These are phyloP conservation scores for Lepidocyrtinus sp. DNA, from an alignment of 2,888 invertebrate genomes.

Conservation along the genomic window DNA sequence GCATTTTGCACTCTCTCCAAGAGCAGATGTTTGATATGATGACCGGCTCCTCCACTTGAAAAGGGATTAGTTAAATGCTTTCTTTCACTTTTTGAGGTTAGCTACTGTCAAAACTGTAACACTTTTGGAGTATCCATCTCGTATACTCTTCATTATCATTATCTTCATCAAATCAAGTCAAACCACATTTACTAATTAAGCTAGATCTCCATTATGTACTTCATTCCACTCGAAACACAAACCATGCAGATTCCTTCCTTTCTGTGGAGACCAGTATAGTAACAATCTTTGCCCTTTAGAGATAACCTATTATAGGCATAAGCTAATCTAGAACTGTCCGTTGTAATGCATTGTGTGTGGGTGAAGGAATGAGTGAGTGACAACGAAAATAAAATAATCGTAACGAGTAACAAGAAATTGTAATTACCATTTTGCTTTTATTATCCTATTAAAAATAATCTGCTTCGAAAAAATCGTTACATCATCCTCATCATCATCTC, in stretches of 20 bases:
- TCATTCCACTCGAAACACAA: background rate
- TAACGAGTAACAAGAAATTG: slow-evolving; percentile 44
- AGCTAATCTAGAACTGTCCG: slow-evolving; percentile 21
- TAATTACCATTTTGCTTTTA: slow-evolving; percentile 60
- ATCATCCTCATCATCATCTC: slow-evolving; percentile 28
- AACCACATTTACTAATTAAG: slow-evolving; percentile 25
- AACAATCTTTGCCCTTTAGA: too few relatives aligned
- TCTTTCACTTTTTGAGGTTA: slow-evolving; percentile 17
- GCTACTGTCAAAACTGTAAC: slow-evolving; percentile 15
- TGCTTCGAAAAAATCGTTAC: slow-evolving; percentile 36
- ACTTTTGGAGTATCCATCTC: slow-evolving; percentile 12
- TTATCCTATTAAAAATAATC: slow-evolving; percentile 60
- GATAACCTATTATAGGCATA: slow-evolving; percentile 36
- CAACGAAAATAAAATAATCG: slow-evolving; percentile 26
- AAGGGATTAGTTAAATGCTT: slow-evolving; percentile 28
- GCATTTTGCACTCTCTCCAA: slow-evolving; percentile 3
- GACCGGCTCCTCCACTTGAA: slow-evolving; percentile 48
- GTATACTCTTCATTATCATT: slow-evolving; percentile 48
- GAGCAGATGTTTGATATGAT: slow-evolving; percentile 57
- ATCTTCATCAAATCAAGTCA: slow-evolving; percentile 34
- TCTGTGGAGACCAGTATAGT: slow-evolving; percentile 28
- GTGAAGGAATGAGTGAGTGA: slow-evolving; percentile 37
- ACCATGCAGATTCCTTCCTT: slow-evolving; percentile 23
- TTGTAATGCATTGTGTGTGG: slow-evolving; percentile 31
- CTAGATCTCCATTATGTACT: slow-evolving; percentile 29